These are phyloP conservation scores for Penaeus monodon DNA, from an alignment of 2,888 invertebrate species.

Conservation along the genomic window DNA sequence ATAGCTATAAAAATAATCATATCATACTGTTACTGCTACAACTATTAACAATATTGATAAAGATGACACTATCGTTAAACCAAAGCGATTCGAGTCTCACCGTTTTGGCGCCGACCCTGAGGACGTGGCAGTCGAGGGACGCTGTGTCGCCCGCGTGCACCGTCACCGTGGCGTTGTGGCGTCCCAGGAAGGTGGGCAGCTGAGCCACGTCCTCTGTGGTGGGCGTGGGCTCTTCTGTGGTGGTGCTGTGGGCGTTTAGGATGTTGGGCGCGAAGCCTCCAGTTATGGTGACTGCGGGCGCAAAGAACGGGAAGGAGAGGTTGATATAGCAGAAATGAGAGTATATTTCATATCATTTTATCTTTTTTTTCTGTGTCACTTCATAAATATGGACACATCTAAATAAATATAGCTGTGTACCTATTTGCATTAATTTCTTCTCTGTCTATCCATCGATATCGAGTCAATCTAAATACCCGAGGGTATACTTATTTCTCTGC, in stretches of 20 bases:
- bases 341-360: too few relatives aligned
- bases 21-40: background rate
- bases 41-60: too few relatives aligned
- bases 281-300: constrained; percentile 19
- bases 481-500: too few relatives aligned
- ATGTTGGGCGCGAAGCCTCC: constrained; percentile 51
- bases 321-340: too few relatives aligned
- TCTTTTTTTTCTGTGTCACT: too few relatives aligned
- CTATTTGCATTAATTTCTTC: too few relatives aligned
- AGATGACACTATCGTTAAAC: background rate
- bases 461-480: too few relatives aligned
- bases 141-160: constrained; percentile 50
- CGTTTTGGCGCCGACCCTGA: constrained; percentile 38
- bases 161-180: constrained; percentile 41
- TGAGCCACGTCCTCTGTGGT: constrained; percentile 4
- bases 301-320: background rate
- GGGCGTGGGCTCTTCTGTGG: constrained; percentile 15
- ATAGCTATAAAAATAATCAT: background rate
- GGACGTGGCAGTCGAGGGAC: constrained; percentile 42
- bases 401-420: too few relatives aligned
- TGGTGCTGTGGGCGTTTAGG: constrained; percentile 7
- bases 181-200: constrained; percentile 37
- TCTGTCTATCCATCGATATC: too few relatives aligned
- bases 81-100: constrained; percentile 7
- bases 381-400: too few relatives aligned